Evolutionary conservation across 2,888 invertebrate species (phyloP).

Genomic region (Scaptomyza cyrtandrae): DNA sequence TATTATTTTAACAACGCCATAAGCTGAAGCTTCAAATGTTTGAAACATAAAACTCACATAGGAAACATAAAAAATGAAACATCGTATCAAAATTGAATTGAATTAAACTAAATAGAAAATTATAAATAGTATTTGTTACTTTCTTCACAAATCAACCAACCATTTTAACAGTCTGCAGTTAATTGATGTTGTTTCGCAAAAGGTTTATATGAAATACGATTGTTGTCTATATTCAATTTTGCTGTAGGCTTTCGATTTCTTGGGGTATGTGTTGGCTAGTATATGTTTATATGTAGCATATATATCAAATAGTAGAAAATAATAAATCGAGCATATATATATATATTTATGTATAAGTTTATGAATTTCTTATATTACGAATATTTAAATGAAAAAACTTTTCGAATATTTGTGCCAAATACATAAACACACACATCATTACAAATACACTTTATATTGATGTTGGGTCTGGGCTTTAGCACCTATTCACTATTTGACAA

Average conservation of each 20-base stretch:
- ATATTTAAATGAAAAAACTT: constrained; percentile 5
- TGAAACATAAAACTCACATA: constrained; percentile 37
- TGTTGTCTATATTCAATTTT: not conserved
- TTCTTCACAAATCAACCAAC: constrained; percentile 61
- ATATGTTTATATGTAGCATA: not conserved
- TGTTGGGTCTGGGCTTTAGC: constrained; percentile 29
- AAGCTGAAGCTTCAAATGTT: constrained; percentile 33
- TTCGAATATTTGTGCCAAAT: constrained; percentile 44
- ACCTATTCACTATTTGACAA: constrained; percentile 29
- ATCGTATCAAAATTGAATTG: constrained; percentile 33
- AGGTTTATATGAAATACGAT: constrained; percentile 13
- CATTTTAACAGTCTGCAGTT: constrained; percentile 55
- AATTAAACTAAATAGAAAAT: constrained; percentile 23
- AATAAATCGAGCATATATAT: constrained; percentile 10
- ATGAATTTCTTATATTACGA: constrained; percentile 8
- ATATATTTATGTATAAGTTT: constrained; percentile 2
- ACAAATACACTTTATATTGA: constrained; percentile 27
- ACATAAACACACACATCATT: constrained; percentile 54
- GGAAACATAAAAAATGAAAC: constrained; percentile 33
- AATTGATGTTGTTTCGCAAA: constrained; percentile 31
- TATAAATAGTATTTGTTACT: constrained; percentile 32
- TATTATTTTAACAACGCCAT: constrained; percentile 25
- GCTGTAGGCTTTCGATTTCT: constrained; percentile 84
- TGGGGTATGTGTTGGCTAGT: constrained; percentile 78
- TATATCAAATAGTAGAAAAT: not conserved